Percentiles rank a stretch among this genome's conserved stretches.
These are phyloP conservation scores for Anhinga anhinga DNA, from an alignment of 2,113 vertebrate genomes.

Conservation along the genomic window DNA sequence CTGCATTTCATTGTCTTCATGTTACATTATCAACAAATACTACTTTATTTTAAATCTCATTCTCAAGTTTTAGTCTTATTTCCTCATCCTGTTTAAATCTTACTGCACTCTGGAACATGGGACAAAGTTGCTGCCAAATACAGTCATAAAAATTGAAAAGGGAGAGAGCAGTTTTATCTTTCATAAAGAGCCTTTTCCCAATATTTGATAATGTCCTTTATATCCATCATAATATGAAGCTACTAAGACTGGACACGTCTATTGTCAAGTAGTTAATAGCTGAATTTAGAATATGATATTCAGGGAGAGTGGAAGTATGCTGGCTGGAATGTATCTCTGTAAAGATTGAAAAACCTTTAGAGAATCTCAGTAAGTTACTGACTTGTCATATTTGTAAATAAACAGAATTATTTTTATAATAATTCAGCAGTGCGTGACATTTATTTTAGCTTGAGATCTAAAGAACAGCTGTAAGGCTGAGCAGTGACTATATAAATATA, in stretches of 20 bases:
- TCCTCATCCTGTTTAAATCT: not conserved
- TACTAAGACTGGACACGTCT: not conserved
- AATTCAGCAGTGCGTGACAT: constrained; percentile 58
- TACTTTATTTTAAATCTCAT: not conserved
- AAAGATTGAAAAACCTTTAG: constrained; percentile 40
- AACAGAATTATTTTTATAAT: constrained; percentile 64
- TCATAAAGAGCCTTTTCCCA: not conserved
- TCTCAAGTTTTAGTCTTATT: not conserved
- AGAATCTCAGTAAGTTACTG: constrained; percentile 14
- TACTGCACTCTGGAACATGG: not conserved
- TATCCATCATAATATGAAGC: not conserved
- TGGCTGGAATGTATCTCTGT: not conserved
- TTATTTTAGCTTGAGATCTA: constrained; percentile 67
- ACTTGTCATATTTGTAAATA: constrained; percentile 63
- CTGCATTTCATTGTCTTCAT: not conserved
- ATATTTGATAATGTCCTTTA: not conserved
- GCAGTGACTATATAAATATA: constrained; percentile 52
- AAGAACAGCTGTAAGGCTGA: constrained; percentile 60
- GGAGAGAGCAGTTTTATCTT: not conserved
- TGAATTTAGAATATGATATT: not conserved
- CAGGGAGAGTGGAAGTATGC: not conserved
- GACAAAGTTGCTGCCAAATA: not conserved
- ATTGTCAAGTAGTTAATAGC: not conserved
- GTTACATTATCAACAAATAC: not conserved
- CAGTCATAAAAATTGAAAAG: not conserved